Percentiles rank a stretch among this genome's conserved stretches.
Conservation (phyloP, 92 coral and sea anemone genomes). For the Parazoanthus swiftii region DNA sequence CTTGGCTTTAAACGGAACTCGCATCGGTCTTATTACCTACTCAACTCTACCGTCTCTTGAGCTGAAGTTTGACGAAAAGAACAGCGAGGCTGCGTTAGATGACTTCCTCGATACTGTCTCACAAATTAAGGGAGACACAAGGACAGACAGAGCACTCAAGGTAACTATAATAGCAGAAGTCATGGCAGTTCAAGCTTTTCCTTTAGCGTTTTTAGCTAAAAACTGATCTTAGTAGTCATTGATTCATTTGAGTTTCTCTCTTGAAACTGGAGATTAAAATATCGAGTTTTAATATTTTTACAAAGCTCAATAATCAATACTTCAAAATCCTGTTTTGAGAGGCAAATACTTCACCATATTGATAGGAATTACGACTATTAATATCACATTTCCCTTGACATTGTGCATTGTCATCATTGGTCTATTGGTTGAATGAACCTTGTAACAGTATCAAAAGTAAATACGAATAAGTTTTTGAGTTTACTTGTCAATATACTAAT, state of each 20-base stretch:
- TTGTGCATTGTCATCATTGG: background rate
- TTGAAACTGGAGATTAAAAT: too few species aligned
- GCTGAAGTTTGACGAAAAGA: conserved; percentile 80
- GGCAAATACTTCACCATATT: too few species aligned
- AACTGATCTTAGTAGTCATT: too few species aligned
- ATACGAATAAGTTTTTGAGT: background rate
- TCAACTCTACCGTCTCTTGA: conserved; percentile 89
- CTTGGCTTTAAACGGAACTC: conserved; percentile 80
- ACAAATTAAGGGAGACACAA: conserved; percentile 85
- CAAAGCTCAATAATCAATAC: too few species aligned
- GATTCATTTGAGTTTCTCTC: too few species aligned
- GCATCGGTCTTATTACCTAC: conserved; percentile 77
- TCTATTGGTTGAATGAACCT: background rate
- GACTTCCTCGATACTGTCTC: conserved; percentile 86
- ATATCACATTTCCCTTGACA: too few species aligned
- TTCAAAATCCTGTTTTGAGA: too few species aligned
- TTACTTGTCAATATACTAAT: background rate
- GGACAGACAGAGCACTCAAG: conserved; percentile 88
- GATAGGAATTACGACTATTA: too few species aligned
- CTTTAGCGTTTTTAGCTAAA: too few species aligned
- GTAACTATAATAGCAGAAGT: conserved; percentile 3
- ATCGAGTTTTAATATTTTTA: too few species aligned
- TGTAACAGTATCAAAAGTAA: too few species aligned
- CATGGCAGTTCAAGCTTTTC: background rate
- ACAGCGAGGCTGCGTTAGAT: conserved; percentile 56